phyloP scores from a whole-genome alignment of 1,140 invertebrate species.

The Adelges cooleyi region DNA sequence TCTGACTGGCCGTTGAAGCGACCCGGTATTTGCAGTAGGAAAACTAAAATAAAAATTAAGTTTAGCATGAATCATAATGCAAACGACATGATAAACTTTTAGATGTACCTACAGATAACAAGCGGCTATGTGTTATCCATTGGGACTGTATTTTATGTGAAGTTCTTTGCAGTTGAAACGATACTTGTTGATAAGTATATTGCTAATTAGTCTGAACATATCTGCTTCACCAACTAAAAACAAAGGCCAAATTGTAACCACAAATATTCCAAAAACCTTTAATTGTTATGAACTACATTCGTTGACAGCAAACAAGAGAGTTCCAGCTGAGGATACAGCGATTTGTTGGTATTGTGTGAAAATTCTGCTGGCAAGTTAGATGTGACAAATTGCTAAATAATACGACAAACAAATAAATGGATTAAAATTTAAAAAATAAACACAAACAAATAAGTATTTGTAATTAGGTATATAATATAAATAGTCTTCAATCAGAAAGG shows the following conservation, averaged over 20 bases:
- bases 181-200: slow-evolving; percentile 68
- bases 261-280: slow-evolving; percentile 13
- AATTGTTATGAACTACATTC: slow-evolving; percentile 57
- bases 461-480: too few species aligned
- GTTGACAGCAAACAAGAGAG: slow-evolving; percentile 71
- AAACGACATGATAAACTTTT: slow-evolving; percentile 30
- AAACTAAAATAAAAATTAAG: slow-evolving; percentile 46
- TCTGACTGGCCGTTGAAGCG: slow-evolving; percentile 68
- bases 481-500: not conserved
- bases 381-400: slow-evolving; percentile 67
- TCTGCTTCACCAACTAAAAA: slow-evolving; percentile 70
- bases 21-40: slow-evolving; percentile 77
- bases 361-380: slow-evolving; percentile 77
- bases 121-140: slow-evolving; percentile 84
- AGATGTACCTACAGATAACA: slow-evolving; percentile 61
- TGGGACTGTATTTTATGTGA: slow-evolving; percentile 80
- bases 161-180: slow-evolving; percentile 65
- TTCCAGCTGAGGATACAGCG: slow-evolving; percentile 80
- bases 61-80: not conserved
- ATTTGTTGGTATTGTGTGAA: slow-evolving; percentile 67
- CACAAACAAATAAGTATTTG: too few species aligned
- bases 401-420: not conserved
- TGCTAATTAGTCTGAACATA: slow-evolving; percentile 76
- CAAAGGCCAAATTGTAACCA: not conserved
- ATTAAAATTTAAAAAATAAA: too few species aligned